A percentile compares a stretch with the other conserved stretches of the same genome.
phyloP scores from a whole-genome alignment of 2,113 vertebrate genomes.

The Felis chaus region DNA sequence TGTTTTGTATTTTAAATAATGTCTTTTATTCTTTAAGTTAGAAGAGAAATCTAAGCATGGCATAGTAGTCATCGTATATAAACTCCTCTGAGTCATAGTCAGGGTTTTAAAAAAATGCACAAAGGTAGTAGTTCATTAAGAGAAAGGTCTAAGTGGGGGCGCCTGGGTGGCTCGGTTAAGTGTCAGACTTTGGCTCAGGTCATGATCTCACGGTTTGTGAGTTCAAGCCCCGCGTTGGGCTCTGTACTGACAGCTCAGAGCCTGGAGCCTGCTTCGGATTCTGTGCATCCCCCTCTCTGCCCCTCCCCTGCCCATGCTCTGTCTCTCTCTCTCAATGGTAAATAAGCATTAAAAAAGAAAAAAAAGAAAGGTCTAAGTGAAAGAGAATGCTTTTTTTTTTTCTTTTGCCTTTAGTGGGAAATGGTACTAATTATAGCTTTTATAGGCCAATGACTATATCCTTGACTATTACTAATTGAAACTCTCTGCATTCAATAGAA shows the following conservation, averaged over 20 bases:
- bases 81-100: background rate
- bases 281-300: too few species aligned
- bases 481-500: background rate
- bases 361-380: background rate
- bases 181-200: too few species aligned
- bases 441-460: background rate
- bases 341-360: too few species aligned
- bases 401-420: background rate
- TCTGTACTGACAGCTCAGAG: too few species aligned
- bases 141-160: background rate
- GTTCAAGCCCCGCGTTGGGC: too few species aligned
- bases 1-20: background rate
- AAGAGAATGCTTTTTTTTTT: background rate
- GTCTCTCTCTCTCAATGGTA: too few species aligned
- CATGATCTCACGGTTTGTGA: too few species aligned
- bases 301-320: too few species aligned
- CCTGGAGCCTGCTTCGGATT: too few species aligned
- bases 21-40: slow-evolving; percentile 25
- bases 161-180: too few species aligned
- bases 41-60: background rate
- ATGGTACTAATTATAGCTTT: background rate
- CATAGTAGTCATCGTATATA: background rate
- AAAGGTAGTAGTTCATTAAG: background rate
- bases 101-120: background rate
- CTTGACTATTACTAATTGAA: background rate